Conservation (phyloP, 2,113 vertebrate genomes). For the Salvelinus namaycush region DNA sequence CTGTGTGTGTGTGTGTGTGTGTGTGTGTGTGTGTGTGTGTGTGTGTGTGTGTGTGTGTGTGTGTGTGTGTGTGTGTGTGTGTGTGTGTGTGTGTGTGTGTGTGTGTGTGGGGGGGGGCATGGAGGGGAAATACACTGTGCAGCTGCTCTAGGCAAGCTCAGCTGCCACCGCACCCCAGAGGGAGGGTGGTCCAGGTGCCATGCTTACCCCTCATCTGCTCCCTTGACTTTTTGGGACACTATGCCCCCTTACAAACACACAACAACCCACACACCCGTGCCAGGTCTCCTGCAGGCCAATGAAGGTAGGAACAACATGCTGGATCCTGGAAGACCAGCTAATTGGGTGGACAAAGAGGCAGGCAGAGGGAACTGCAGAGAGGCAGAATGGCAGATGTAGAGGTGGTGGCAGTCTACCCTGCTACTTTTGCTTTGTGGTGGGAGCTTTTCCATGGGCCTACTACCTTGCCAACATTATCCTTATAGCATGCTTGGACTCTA, state of each 20-base stretch:
- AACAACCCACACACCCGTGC: conserved; percentile 25
- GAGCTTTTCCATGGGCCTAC: conserved; percentile 28
- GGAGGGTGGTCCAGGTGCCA: conserved; percentile 65
- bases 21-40: neutral
- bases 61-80: conserved; percentile 3
- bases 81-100: neutral
- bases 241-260: neutral
- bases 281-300: conserved; percentile 11
- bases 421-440: conserved; percentile 11
- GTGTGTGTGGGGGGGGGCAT: conserved; percentile 25
- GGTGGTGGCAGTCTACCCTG: conserved; percentile 33
- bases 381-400: conserved; percentile 55
- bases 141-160: conserved; percentile 75
- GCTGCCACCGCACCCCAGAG: conserved; percentile 68
- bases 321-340: conserved; percentile 30
- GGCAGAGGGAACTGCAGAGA: conserved; percentile 40
- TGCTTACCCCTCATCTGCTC: conserved; percentile 39
- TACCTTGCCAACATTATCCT: conserved; percentile 17
- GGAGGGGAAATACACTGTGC: conserved; percentile 52
- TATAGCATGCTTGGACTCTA: conserved; percentile 29
- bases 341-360: conserved; percentile 60
- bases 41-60: neutral
- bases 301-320: neutral
- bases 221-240: neutral
- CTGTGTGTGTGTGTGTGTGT: neutral